A percentile compares a stretch with the other conserved stretches of the same genome.
Evolutionary conservation across 1,140 invertebrate genomes (phyloP).

Genomic region (Lysiphlebus fabarum): DNA sequence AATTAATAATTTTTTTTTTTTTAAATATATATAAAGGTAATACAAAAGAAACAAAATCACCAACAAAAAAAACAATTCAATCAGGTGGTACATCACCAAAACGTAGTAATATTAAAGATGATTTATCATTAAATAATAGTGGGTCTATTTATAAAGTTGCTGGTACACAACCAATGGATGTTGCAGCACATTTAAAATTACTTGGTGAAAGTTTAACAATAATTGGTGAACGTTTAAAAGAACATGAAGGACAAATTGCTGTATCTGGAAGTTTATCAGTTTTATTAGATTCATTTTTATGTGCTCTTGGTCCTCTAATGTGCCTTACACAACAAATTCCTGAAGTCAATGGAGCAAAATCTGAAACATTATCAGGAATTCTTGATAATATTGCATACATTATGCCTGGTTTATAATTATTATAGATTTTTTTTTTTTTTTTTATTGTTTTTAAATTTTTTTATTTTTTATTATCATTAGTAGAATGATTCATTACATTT

Average conservation of each 20-base stretch:
- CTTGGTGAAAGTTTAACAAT: slow-evolving; percentile 90
- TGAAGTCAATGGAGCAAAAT: slow-evolving; percentile 69
- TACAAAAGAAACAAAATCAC: slow-evolving; percentile 39
- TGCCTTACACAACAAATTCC: slow-evolving; percentile 84
- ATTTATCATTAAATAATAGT: slow-evolving; percentile 44
- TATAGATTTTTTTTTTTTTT: slow-evolving; percentile 13
- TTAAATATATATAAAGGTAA: too few species aligned
- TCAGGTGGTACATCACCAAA: slow-evolving; percentile 50
- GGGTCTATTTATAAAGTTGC: slow-evolving; percentile 62
- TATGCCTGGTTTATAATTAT: slow-evolving; percentile 85
- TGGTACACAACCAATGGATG: slow-evolving; percentile 82
- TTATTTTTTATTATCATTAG: too few species aligned
- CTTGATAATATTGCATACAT: slow-evolving; percentile 95
- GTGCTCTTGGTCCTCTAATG: slow-evolving; percentile 84
- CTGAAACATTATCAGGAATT: slow-evolving; percentile 69
- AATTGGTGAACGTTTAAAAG: slow-evolving; percentile 88
- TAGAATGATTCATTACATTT: too few species aligned
- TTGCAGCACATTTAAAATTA: slow-evolving; percentile 88
- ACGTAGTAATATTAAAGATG: too few species aligned
- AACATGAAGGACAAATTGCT: slow-evolving; percentile 91
- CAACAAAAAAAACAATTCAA: slow-evolving; percentile 50
- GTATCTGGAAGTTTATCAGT: slow-evolving; percentile 92
- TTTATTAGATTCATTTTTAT: slow-evolving; percentile 90
- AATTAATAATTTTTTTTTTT: too few species aligned
- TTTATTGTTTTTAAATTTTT: too few species aligned